Evolutionary conservation across 2,113 vertebrate genomes (phyloP), one percentile per base, ranked within the genome.

Genomic region (Pantherophis guttatus): DNA sequence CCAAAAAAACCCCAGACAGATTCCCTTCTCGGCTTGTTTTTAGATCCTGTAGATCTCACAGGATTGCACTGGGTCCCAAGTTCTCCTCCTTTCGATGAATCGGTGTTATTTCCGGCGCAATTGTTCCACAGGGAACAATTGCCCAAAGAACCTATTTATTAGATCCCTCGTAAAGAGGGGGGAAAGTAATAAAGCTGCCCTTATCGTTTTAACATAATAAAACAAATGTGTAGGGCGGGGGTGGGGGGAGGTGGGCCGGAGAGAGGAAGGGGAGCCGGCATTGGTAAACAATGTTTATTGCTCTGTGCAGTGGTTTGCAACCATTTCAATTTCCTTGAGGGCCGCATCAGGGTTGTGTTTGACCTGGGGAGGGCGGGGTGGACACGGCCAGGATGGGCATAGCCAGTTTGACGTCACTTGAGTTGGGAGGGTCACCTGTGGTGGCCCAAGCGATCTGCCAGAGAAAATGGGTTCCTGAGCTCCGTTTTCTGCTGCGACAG

Each of bases 141-240:
- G 97, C 96, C 97, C 97, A 97, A 96, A 97, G 96, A 96, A 95
- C 96, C 97, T 97, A 97, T 97, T 97, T 97, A 97, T 96, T 96
- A 97, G 95, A 3, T 94, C 96, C 95, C 96, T 96, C 96, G 2
- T 97, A 97, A 97, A 97, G 97, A 97, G 97, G 1, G 94, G 95
- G 96, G 95, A 96, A 94, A 57, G 97, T 19, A 92, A 90, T 92
- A 90, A 97, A 97, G 92, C 8, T 26, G 15, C 95, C 93, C 94
- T 93, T 1, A 91, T 90, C 94, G 96, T 93, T 97, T 94, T 95
- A 93, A 4, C 92, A 21, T 92, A 58, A 94, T 50, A 7, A 15
- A 39, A 81, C 62, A 90, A 95, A 93, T 0, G 87, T 19, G 2
- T 0, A 57, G 29, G 87, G 95, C 33, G 26, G 70, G 23, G 44